Evolutionary conservation across 2,888 invertebrate genomes (phyloP), one percentile per base, ranked within the genome.

Genomic region (Tuta absoluta): DNA sequence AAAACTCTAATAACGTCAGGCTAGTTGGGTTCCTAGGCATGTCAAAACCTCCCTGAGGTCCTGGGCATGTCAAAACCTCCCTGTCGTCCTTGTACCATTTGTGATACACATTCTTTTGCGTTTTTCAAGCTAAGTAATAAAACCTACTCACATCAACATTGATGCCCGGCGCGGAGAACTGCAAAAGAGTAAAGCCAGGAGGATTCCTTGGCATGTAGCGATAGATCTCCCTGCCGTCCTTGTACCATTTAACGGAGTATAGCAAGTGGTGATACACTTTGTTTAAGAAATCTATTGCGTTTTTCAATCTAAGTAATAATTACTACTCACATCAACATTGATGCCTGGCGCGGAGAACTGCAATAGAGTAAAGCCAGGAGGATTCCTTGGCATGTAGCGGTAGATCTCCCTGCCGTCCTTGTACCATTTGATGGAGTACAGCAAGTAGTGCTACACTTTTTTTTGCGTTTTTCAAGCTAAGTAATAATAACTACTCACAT

Each of bases 401-500:
- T 95, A 97, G 91, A 97, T 96, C 86, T 97, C 97, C 77, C 94
- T 93, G 62, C 94, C 95, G 76, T 96, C 96, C 79, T 97, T 97
- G 91, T 96, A 97, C 97, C 97, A 97, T 87, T 96, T 97, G 70
- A 97, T 95, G n/a, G 96, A 96, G 84, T 97, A 97, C 60, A 97
- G 91, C n/a, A 93, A 93, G 80, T 8, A 4, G n/a, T 7, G 10
- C 4, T 33, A 8, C 33, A 17, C 41, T 10, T 14, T n/a, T n/a
- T n/a, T n/a, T n/a, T n/a, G n/a, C n/a, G n/a, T n/a, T n/a, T n/a
- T n/a, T n/a, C n/a, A n/a, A n/a, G n/a, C n/a, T 45, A 4, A n/a
- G n/a, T n/a, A n/a, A n/a, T n/a, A n/a, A n/a, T 45, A 14, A n/a
- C 0, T 17, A 17, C 10, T 72, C 87, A 97, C 97, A 91, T 97